Conservation (phyloP, 2,888 invertebrate genomes). For the Pristionchus maxplancki region DNA sequence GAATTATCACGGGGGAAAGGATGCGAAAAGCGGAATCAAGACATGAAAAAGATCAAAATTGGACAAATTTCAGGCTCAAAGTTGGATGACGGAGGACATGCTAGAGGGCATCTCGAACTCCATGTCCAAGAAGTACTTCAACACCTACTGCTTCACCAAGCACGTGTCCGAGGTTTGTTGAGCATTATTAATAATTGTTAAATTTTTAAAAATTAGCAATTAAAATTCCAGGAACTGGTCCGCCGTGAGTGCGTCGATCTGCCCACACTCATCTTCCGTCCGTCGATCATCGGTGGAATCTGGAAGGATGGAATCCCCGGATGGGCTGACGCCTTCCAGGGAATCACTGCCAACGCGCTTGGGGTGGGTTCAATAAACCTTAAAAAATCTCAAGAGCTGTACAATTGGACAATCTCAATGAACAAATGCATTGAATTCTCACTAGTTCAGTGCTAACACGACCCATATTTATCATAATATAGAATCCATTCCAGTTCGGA, state of each 20-base stretch:
- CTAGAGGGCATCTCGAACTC: constrained; percentile 79
- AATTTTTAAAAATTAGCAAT: background rate
- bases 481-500: background rate
- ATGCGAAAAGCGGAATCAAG: background rate
- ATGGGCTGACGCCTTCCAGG: constrained; percentile 96
- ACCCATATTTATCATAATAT: too few species aligned
- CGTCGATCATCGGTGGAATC: constrained; percentile 91
- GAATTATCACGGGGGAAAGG: too few species aligned
- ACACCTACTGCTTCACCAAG: constrained; percentile 94
- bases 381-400: too few species aligned
- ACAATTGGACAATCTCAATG: too few species aligned
- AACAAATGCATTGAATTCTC: too few species aligned
- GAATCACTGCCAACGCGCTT: constrained; percentile 83
- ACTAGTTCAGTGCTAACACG: too few species aligned
- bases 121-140: constrained; percentile 85
- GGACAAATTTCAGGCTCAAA: constrained; percentile 61
- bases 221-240: constrained; percentile 78
- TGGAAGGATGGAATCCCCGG: constrained; percentile 83
- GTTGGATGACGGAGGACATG: constrained; percentile 81
- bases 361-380: background rate
- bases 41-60: background rate
- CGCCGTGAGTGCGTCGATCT: constrained; percentile 86
- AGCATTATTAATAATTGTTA: background rate
- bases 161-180: constrained; percentile 86
- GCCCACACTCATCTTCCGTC: constrained; percentile 87